Percentiles rank a stretch among this genome's conserved stretches.
Evolutionary conservation across 2,113 vertebrate species (phyloP).

Genomic region (Proterorhinus semilunaris): DNA sequence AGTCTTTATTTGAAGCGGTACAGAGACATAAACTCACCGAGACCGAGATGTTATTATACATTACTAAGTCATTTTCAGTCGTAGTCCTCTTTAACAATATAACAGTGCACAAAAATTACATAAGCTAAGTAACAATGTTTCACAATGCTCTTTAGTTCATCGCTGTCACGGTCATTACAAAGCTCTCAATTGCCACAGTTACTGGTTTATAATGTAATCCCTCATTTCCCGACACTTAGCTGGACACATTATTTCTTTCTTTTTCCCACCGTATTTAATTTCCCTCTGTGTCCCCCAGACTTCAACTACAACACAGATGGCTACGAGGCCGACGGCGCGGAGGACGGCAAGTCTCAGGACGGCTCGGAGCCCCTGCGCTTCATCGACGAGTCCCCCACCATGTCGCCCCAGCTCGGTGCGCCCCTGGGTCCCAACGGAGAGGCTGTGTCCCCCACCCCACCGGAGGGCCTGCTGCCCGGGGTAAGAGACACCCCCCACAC

Average conservation of each 20-base stretch:
- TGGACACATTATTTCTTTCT: neutral
- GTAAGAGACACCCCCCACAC: conserved; percentile 72
- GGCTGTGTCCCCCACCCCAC: conserved; percentile 81
- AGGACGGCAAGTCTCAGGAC: conserved; percentile 92
- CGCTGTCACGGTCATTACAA: too few species aligned
- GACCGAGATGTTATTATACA: too few species aligned
- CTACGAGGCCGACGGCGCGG: conserved; percentile 90
- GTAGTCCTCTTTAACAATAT: too few species aligned
- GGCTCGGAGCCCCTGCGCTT: conserved; percentile 96
- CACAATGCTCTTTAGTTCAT: too few species aligned
- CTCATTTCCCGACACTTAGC: too few species aligned
- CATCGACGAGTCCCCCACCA: conserved; percentile 97
- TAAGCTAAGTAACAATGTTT: too few species aligned
- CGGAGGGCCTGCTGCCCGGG: conserved; percentile 82
- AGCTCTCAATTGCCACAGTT: too few species aligned
- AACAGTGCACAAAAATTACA: too few species aligned
- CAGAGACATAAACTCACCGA: too few species aligned
- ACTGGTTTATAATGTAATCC: too few species aligned
- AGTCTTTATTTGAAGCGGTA: too few species aligned
- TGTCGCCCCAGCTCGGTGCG: conserved; percentile 93
- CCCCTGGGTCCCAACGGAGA: conserved; percentile 84
- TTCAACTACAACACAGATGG: conserved; percentile 97
- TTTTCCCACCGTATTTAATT: neutral
- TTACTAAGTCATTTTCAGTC: too few species aligned
- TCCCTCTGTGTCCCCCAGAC: conserved; percentile 75